phyloP scores from a whole-genome alignment of 2,113 vertebrate genomes.

The Channa argus region DNA sequence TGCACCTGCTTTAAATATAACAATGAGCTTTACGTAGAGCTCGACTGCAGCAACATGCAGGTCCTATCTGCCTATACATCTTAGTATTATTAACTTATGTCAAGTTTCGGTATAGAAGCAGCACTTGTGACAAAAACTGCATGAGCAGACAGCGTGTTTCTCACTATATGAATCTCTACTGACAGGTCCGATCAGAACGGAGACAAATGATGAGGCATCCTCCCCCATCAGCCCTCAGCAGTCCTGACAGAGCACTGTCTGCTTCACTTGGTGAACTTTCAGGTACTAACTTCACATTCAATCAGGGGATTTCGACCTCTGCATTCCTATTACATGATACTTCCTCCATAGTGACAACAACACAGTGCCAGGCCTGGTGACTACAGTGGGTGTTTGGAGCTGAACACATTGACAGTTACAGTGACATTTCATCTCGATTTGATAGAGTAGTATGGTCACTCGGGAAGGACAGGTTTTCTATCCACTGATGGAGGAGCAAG shows the following conservation, averaged over 20 bases:
- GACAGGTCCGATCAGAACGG: slow-evolving; percentile 62
- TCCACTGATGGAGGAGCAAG: slow-evolving; percentile 12
- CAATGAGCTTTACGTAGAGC: slow-evolving; percentile 30
- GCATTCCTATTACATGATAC: slow-evolving; percentile 21
- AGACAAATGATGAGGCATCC: slow-evolving; percentile 52
- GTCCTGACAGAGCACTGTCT: slow-evolving; percentile 47
- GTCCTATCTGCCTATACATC: neutral
- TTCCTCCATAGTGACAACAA: slow-evolving; percentile 41
- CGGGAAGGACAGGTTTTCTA: slow-evolving; percentile 31
- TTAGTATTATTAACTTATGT: neutral
- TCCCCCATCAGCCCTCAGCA: slow-evolving; percentile 41
- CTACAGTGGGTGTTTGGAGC: slow-evolving; percentile 28
- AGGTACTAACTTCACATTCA: slow-evolving; percentile 38
- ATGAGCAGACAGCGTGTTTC: slow-evolving; percentile 9
- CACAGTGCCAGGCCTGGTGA: slow-evolving; percentile 24
- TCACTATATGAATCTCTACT: slow-evolving; percentile 39
- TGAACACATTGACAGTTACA: slow-evolving; percentile 17
- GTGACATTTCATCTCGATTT: slow-evolving; percentile 57
- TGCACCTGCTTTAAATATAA: slow-evolving; percentile 47
- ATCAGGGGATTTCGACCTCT: slow-evolving; percentile 61
- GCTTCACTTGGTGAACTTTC: slow-evolving; percentile 41
- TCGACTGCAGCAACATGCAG: neutral
- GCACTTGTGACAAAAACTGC: slow-evolving; percentile 11
- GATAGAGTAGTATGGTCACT: slow-evolving; percentile 16
- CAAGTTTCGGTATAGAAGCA: neutral